Percentiles rank a stretch among this genome's conserved stretches.
These are phyloP conservation scores for Mythimna lalbum DNA, from an alignment of 2,888 invertebrate genomes.

Conservation along the genomic window DNA sequence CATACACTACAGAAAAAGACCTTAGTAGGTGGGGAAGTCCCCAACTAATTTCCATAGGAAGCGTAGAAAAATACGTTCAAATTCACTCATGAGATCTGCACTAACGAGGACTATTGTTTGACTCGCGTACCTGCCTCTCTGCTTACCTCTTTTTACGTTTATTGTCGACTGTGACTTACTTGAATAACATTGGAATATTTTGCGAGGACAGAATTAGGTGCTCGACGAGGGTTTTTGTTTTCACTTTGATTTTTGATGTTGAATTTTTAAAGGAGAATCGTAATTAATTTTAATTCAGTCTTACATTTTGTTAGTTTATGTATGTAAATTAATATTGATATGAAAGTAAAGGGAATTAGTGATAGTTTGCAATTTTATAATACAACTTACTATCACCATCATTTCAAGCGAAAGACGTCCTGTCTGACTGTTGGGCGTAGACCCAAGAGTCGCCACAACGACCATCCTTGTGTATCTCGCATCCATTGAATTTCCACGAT, in stretches of 20 bases:
- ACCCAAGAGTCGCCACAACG: no score
- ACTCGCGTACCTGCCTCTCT: slow-evolving; percentile 46
- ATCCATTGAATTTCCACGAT: no score
- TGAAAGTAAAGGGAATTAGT: no score
- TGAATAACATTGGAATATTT: slow-evolving; percentile 52
- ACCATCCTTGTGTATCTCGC: no score
- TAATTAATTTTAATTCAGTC: neutral
- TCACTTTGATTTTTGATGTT: slow-evolving; percentile 3
- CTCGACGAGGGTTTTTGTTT: slow-evolving; percentile 7
- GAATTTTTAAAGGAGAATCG: neutral
- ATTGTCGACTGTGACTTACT: slow-evolving; percentile 34
- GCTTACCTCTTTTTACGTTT: slow-evolving; percentile 33
- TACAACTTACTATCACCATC: no score
- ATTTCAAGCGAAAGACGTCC: no score
- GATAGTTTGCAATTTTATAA: no score
- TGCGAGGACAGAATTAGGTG: slow-evolving; percentile 22
- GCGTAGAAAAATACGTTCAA: slow-evolving; percentile 56
- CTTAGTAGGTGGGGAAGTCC: neutral
- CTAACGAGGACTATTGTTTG: slow-evolving; percentile 60
- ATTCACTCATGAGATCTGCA: slow-evolving; percentile 49
- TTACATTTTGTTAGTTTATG: no score
- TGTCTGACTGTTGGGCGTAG: no score
- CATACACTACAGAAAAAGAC: neutral
- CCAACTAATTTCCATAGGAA: slow-evolving; percentile 52
- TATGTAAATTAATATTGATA: neutral